These are phyloP conservation scores for Microhierax caerulescens DNA, from an alignment of 2,797 vertebrate species.

Conservation along the genomic window DNA sequence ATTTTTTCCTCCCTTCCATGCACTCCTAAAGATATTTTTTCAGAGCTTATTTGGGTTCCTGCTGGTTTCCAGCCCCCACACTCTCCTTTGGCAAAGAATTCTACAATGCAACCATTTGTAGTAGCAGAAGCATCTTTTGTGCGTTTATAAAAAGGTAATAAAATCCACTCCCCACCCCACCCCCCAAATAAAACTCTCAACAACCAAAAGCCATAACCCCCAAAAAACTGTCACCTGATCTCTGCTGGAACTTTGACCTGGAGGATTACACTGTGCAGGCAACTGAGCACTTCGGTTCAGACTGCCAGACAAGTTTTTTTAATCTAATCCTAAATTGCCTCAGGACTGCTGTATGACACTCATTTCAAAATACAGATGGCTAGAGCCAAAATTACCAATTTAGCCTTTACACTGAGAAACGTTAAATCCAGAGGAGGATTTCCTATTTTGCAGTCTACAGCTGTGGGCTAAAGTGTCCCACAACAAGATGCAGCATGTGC, in stretches of 20 bases:
- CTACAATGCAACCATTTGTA: background rate
- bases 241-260: background rate
- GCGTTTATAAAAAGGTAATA: too few species aligned
- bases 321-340: conserved; percentile 3
- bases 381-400: conserved; percentile 17
- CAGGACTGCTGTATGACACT: background rate
- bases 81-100: background rate
- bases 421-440: conserved; percentile 21
- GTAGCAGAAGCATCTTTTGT: background rate
- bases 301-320: conserved; percentile 6
- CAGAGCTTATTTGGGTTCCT: background rate
- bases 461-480: background rate
- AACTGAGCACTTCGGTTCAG: background rate
- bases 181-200: background rate
- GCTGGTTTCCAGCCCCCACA: background rate
- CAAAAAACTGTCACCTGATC: background rate
- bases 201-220: too few species aligned
- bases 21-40: background rate
- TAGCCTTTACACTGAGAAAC: background rate
- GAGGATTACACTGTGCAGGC: background rate
- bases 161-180: too few species aligned
- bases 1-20: background rate
- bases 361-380: background rate
- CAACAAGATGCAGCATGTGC: background rate
- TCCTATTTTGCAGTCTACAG: conserved; percentile 37